These are phyloP conservation scores for Prinia subflava DNA, from an alignment of 2,113 vertebrate genomes.

Conservation along the genomic window DNA sequence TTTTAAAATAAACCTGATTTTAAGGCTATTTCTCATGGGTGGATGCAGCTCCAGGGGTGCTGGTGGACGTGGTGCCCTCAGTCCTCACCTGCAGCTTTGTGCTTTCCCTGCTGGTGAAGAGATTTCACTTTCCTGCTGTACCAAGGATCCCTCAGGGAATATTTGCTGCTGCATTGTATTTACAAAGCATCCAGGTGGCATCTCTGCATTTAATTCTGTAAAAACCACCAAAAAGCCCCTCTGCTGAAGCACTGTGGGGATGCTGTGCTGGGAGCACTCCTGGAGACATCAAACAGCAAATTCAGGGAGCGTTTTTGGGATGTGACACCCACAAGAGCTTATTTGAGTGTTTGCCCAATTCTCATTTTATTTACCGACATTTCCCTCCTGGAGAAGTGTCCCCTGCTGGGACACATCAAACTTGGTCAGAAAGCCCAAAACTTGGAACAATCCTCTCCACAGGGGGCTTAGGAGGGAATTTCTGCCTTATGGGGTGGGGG, in stretches of 20 bases:
- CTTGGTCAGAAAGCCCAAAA: background rate
- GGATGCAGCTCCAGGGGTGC: background rate
- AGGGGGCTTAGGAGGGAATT: background rate
- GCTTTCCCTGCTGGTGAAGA: background rate
- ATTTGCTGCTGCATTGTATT: background rate
- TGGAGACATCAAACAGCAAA: background rate
- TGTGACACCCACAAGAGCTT: background rate
- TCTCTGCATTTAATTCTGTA: background rate
- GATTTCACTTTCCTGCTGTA: background rate
- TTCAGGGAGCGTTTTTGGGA: accelerated
- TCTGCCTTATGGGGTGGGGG: no score
- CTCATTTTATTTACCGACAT: background rate
- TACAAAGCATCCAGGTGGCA: background rate
- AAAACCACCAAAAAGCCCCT: background rate
- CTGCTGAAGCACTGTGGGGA: background rate
- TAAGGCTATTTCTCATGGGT: accelerated
- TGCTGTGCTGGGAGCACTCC: accelerated
- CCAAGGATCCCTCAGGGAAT: background rate
- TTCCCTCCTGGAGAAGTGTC: background rate
- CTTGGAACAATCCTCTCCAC: accelerated
- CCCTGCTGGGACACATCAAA: background rate
- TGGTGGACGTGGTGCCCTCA: background rate
- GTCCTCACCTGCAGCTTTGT: background rate
- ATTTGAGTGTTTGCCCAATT: background rate
- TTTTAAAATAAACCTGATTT: background rate